Conservation (phyloP, 2,113 vertebrate genomes). For the Brachyhypopomus occidentalis region DNA sequence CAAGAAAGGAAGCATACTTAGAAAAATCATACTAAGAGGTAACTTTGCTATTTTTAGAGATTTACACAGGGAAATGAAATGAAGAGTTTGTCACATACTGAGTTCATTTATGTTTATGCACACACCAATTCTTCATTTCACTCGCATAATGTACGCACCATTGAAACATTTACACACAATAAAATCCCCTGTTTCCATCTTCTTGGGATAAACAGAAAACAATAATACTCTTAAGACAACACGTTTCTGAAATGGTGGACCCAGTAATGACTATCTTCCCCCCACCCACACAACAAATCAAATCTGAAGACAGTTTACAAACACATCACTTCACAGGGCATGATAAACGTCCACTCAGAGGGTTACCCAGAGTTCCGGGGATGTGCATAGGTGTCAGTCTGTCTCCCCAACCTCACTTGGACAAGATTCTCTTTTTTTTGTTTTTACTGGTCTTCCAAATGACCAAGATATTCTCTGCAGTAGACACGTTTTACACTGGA, state of each 20-base stretch:
- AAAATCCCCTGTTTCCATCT: constrained; percentile 43
- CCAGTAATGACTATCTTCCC: constrained; percentile 27
- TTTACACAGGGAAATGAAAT: constrained; percentile 45
- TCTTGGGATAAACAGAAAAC: constrained; percentile 36
- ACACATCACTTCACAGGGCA: constrained; percentile 52
- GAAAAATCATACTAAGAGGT: constrained; percentile 31
- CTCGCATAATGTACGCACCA: constrained; percentile 48
- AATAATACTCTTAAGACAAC: constrained; percentile 52
- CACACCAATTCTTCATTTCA: constrained; percentile 52
- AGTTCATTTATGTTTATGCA: constrained; percentile 42
- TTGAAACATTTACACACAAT: constrained; percentile 51
- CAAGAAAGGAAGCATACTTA: constrained; percentile 47
- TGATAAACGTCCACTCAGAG: constrained; percentile 40
- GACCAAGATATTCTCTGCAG: constrained; percentile 11
- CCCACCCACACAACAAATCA: constrained; percentile 44
- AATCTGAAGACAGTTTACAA: constrained; percentile 54
- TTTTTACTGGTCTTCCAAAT: constrained; percentile 6
- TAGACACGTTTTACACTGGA: constrained; percentile 16
- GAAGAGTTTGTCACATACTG: constrained; percentile 45
- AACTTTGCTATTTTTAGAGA: constrained; percentile 32
- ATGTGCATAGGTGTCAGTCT: constrained; percentile 42
- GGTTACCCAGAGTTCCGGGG: constrained; percentile 26
- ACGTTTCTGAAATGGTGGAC: constrained; percentile 45
- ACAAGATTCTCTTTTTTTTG: background rate
- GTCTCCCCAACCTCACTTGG: constrained; percentile 3